Percentiles rank a stretch among this genome's conserved stretches.
Conservation (phyloP, 2,113 vertebrate genomes). For the Falcunculus frontatus region DNA sequence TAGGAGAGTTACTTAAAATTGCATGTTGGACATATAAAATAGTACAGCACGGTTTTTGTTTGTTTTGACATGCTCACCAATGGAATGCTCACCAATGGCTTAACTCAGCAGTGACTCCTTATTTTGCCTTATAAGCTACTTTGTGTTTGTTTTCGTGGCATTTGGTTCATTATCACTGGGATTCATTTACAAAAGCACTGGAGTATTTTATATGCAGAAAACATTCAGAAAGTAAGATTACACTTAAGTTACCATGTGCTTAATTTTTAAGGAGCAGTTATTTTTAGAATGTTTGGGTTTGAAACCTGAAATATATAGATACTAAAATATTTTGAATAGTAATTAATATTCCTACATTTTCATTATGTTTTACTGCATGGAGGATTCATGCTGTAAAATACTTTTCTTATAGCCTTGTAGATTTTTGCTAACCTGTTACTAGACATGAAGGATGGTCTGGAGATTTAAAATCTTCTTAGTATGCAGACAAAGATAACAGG, state of each 20-base stretch:
- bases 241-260: neutral
- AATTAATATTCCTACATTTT: neutral
- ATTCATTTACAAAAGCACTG: neutral
- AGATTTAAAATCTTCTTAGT: neutral
- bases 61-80: neutral
- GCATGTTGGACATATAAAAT: neutral
- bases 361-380: neutral
- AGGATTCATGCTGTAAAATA: neutral
- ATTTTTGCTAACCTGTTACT: neutral
- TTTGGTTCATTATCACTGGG: neutral
- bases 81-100: neutral
- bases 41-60: neutral
- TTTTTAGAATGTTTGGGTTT: neutral
- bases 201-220: neutral
- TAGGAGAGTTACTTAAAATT: neutral
- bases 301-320: neutral
- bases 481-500: slow-evolving; percentile 30
- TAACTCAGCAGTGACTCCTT: neutral
- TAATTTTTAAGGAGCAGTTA: neutral
- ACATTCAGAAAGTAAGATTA: neutral
- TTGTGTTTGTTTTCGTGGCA: neutral
- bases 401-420: neutral
- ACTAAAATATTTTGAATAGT: neutral
- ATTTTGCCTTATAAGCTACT: neutral
- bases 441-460: neutral